These are phyloP conservation scores for Aphelinus certus DNA, from an alignment of 1,140 invertebrate genomes.

Conservation along the genomic window DNA sequence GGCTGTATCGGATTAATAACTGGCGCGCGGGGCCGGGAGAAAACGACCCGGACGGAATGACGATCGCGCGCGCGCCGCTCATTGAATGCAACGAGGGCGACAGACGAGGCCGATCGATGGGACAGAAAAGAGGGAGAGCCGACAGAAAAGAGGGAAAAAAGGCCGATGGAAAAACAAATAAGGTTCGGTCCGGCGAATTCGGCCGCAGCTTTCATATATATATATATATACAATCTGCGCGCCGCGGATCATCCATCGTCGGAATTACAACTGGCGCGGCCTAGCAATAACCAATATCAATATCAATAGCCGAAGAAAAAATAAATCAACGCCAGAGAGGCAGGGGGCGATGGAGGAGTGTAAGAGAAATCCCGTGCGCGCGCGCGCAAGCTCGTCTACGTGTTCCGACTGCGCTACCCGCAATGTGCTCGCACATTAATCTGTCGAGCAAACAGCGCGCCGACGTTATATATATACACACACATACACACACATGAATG, in stretches of 20 bases:
- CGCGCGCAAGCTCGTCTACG: not conserved
- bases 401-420: not conserved
- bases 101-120: not conserved
- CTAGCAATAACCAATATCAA: constrained; percentile 26
- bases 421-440: constrained; percentile 11
- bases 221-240: no score
- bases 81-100: not conserved
- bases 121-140: not conserved
- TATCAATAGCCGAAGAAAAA: constrained; percentile 23
- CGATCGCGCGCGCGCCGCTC: not conserved
- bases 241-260: not conserved
- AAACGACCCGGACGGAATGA: no score
- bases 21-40: no score
- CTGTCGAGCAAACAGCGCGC: not conserved
- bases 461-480: not conserved
- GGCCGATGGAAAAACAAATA: not conserved
- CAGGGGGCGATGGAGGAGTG: not conserved
- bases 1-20: no score
- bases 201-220: no score
- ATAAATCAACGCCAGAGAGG: constrained; percentile 22
- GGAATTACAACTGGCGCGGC: not conserved
- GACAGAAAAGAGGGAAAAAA: no score
- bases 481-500: not conserved
- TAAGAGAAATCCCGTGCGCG: not conserved
- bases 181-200: not conserved